These are phyloP conservation scores for Diuraphis noxia DNA, from an alignment of 1,140 invertebrate species.

Conservation along the genomic window DNA sequence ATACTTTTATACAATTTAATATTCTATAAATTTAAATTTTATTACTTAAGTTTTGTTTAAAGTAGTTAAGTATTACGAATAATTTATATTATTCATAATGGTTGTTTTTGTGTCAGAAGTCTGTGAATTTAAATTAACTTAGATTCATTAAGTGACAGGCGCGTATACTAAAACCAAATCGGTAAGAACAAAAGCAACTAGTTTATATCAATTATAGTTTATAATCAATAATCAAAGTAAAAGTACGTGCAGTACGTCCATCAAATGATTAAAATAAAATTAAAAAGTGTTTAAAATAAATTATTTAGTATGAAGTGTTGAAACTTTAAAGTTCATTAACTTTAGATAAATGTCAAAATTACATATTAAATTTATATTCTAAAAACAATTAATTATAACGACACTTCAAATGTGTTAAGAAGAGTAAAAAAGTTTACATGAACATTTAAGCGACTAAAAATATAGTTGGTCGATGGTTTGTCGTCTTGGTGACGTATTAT, in stretches of 20 bases:
- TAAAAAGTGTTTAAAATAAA: constrained; percentile 19
- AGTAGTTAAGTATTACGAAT: too few species aligned
- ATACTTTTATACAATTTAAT: too few species aligned
- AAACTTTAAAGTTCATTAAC: constrained; percentile 19
- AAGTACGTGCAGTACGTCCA: not conserved
- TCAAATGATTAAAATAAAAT: not conserved
- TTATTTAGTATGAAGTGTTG: not conserved
- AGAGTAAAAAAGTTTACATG: not conserved
- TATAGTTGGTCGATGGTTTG: constrained; percentile 47
- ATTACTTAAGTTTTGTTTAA: too few species aligned
- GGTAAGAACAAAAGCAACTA: not conserved
- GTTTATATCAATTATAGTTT: not conserved
- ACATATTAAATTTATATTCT: not conserved
- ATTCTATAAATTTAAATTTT: too few species aligned
- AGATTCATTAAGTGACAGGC: too few species aligned
- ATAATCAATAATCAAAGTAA: not conserved
- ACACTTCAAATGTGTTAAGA: constrained; percentile 34
- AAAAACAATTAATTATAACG: constrained; percentile 42
- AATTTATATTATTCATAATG: too few species aligned
- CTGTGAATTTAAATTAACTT: not conserved
- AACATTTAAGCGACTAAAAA: constrained; percentile 34
- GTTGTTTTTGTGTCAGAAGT: too few species aligned
- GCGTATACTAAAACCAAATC: not conserved
- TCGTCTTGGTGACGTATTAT: constrained; percentile 45
- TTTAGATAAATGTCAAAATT: not conserved